Conservation (phyloP, 2,888 invertebrate species). For the Clanis bilineata region DNA sequence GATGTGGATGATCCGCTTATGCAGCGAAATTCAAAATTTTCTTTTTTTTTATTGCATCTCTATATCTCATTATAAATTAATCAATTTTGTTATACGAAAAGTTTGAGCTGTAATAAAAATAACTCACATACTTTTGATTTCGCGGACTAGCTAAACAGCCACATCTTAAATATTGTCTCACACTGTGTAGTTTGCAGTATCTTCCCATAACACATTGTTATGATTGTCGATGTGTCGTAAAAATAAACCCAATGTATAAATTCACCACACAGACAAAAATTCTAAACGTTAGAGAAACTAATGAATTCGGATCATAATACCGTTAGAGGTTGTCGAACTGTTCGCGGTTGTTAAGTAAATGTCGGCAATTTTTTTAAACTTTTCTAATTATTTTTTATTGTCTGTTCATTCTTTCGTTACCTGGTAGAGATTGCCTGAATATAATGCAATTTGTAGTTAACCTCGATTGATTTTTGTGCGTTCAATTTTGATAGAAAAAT, state of each 20-base stretch:
- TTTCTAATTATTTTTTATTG: slow-evolving; percentile 31
- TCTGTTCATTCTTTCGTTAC: slow-evolving; percentile 23
- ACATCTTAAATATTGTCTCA: too few species aligned
- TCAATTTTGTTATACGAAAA: too few species aligned
- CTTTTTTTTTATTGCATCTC: too few species aligned
- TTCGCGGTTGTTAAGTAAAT: slow-evolving; percentile 51
- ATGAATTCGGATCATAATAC: slow-evolving; percentile 66
- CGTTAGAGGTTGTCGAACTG: slow-evolving; percentile 70
- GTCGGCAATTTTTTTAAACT: slow-evolving; percentile 36
- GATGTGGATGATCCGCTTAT: too few species aligned
- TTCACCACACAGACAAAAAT: slow-evolving; percentile 23
- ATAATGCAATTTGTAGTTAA: slow-evolving; percentile 1
- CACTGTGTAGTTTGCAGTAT: background rate
- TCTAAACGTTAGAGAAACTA: slow-evolving; percentile 39
- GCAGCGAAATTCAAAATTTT: too few species aligned
- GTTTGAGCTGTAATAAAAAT: too few species aligned
- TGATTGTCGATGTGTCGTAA: background rate
- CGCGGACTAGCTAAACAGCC: too few species aligned
- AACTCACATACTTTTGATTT: too few species aligned
- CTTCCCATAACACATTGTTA: background rate
- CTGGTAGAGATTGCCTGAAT: slow-evolving; percentile 28
- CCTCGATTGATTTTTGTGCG: background rate
- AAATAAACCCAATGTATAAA: slow-evolving; percentile 23
- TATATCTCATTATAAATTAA: too few species aligned
- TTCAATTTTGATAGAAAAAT: background rate